These are phyloP conservation scores for Alaudala cheleensis DNA, from an alignment of 2,113 vertebrate species.

Conservation along the genomic window DNA sequence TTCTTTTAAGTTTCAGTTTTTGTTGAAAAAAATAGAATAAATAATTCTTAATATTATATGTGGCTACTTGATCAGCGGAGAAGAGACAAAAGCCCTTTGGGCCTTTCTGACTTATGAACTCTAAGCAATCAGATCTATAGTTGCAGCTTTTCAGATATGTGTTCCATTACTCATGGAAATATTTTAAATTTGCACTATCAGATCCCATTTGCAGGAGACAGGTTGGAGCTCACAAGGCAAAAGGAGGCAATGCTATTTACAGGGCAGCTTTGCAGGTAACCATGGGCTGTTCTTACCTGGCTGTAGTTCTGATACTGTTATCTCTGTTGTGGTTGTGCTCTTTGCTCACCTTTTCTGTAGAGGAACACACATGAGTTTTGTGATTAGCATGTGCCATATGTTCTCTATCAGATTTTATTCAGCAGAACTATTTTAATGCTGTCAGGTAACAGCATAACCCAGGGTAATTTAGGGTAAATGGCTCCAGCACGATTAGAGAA, in stretches of 20 bases:
- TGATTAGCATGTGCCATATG: neutral
- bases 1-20: neutral
- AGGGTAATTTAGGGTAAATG: neutral
- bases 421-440: neutral
- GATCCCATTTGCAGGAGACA: neutral
- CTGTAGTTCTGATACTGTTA: slow-evolving; percentile 84
- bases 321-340: slow-evolving; percentile 94
- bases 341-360: slow-evolving; percentile 98
- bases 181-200: neutral
- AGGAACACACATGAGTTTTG: slow-evolving; percentile 4
- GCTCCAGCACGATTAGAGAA: neutral
- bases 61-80: neutral
- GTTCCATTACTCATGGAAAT: neutral
- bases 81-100: neutral
- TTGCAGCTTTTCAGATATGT: neutral
- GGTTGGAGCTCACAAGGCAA: neutral
- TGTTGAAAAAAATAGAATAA: neutral
- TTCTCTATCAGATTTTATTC: neutral
- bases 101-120: neutral
- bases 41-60: neutral
- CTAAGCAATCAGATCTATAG: neutral
- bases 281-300: slow-evolving; percentile 79
- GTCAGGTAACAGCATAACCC: neutral
- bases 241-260: neutral
- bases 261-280: neutral